A percentile compares a stretch with the other conserved stretches of the same genome.
phyloP scores from a whole-genome alignment of 2,113 vertebrate species.

The Dicrurus megarhynchus region DNA sequence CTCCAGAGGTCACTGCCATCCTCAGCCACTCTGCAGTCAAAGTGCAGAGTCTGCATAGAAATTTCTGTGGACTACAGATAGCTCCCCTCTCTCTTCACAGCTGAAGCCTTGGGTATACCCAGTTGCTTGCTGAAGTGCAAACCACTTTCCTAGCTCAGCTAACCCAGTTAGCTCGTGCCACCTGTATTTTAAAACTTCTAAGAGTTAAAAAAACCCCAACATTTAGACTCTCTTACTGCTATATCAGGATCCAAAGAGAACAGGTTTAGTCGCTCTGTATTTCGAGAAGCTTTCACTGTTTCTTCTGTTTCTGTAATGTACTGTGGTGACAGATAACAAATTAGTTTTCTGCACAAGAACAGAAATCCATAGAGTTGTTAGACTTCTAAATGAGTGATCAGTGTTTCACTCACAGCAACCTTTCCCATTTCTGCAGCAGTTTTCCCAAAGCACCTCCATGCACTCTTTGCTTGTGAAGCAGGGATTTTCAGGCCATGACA shows the following conservation, averaged over 20 bases:
- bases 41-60: background rate
- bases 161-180: background rate
- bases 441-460: background rate
- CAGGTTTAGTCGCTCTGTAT: slow-evolving; percentile 87
- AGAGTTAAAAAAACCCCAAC: background rate
- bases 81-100: background rate
- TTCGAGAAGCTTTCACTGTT: slow-evolving; percentile 81
- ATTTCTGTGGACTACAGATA: fast-evolving
- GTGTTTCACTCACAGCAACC: background rate
- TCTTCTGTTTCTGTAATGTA: slow-evolving; percentile 95
- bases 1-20: background rate
- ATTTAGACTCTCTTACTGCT: slow-evolving; percentile 73
- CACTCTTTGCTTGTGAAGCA: background rate
- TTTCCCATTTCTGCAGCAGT: background rate
- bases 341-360: slow-evolving; percentile 1
- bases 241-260: slow-evolving; percentile 95
- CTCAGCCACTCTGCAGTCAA: background rate
- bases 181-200: background rate
- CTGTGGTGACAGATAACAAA: slow-evolving; percentile 65
- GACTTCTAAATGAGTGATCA: background rate
- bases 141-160: background rate
- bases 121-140: background rate
- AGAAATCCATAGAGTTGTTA: background rate
- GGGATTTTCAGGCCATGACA: background rate
- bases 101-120: background rate